Conservation (phyloP, 2,113 vertebrate species). For the Calidris pugnax region DNA sequence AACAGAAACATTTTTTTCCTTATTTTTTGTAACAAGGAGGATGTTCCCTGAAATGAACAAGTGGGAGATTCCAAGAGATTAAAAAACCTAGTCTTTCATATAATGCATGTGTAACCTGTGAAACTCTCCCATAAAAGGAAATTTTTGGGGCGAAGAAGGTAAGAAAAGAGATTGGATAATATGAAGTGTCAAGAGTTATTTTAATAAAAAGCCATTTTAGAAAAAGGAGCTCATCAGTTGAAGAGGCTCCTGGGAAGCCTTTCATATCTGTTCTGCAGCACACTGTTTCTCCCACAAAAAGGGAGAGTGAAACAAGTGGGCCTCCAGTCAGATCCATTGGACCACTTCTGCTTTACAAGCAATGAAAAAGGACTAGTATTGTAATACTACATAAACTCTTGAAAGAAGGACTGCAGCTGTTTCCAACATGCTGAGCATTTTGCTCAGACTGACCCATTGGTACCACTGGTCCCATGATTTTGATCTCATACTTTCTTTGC, state of each 20-base stretch:
- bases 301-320: neutral
- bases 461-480: neutral
- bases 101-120: neutral
- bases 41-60: neutral
- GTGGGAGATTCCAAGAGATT: neutral
- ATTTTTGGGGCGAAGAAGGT: neutral
- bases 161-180: neutral
- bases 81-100: neutral
- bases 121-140: neutral
- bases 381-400: neutral
- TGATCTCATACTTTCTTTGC: neutral
- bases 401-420: neutral
- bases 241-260: neutral
- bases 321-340: neutral
- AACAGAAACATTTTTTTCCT: neutral
- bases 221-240: neutral
- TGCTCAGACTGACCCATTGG: neutral
- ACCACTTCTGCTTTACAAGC: neutral
- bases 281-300: neutral
- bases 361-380: neutral
- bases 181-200: neutral
- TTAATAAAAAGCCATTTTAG: neutral
- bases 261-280: neutral
- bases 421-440: neutral
- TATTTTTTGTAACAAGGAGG: neutral